Evolutionary conservation across 2,888 invertebrate genomes (phyloP), one percentile per base, ranked within the genome.

Genomic region (Drosophila leonis): DNA sequence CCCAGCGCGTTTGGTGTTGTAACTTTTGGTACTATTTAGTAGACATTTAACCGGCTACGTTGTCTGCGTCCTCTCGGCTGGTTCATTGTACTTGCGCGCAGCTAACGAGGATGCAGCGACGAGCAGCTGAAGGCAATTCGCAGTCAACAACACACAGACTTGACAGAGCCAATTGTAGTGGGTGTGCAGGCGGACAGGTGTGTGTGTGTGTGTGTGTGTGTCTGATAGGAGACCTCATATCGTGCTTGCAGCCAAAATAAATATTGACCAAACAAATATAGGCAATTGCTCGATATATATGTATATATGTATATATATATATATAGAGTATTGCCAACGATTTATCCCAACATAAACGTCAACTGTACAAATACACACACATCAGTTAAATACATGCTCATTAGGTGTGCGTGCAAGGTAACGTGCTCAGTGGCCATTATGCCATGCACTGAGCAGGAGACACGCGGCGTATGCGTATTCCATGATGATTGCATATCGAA

Each of bases 191-290:
- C 27, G 4, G 27, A 4, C 9, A 12, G 13, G 13, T n/a, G n/a
- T 60, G 41, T 41, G 31, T 44, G 20, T 42, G 18, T 46, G 51
- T 63, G 31, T 37, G n/a, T 44, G 35, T 62, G n/a, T 57, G 51
- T 31, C 20, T 42, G 56, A 39, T 52, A 37, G 52, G 10, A 41
- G 18, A 18, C 41, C 29, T 13, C 63, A 41, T 66, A 60, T 66
- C 59, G 59, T 48, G 65, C 52, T 70, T 56, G 51, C 62, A 68
- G 67, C 62, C 69, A 72, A 73, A 65, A 72, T 66, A 86, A 90
- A 86, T 86, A 86, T 86, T 86, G 86, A 86, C 86, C 77, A 86
- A 86, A 86, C 86, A 86, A 86, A 83, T 74, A 57, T 65, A 64
- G 78, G 78, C 78, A 73, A 52, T 72, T 31, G n/a, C 33, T 78